Evolutionary conservation across 1,140 invertebrate genomes (phyloP).

Genomic region (Drosophila rhopaloa): DNA sequence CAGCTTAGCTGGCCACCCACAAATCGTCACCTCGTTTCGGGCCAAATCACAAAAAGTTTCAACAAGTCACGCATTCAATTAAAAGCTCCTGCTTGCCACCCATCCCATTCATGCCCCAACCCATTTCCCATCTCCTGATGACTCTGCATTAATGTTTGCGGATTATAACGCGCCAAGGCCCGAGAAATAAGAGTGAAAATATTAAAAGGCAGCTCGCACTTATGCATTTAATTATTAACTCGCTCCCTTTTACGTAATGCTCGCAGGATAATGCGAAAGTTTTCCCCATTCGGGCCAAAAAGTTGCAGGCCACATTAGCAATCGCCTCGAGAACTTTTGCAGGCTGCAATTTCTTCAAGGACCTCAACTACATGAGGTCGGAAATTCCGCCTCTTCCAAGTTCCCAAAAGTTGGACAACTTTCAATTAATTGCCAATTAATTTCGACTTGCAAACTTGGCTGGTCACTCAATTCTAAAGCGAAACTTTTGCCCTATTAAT

Average conservation of each 20-base stretch:
- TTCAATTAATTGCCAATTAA: slow-evolving; percentile 82
- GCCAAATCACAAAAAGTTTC: slow-evolving; percentile 76
- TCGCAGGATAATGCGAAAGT: slow-evolving; percentile 37
- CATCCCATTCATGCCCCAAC: background rate
- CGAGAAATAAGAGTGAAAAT: slow-evolving; percentile 27
- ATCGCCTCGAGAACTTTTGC: slow-evolving; percentile 54
- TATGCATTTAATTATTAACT: slow-evolving; percentile 77
- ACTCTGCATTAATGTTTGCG: slow-evolving; percentile 59
- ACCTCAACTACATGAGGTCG: slow-evolving; percentile 9
- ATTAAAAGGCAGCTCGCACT: slow-evolving; percentile 23
- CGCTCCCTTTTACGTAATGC: slow-evolving; percentile 6
- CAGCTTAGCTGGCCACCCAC: slow-evolving; percentile 24
- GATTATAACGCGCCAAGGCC: slow-evolving; percentile 55
- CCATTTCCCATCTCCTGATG: background rate
- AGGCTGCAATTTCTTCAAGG: slow-evolving; percentile 17
- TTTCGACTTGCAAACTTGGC: slow-evolving; percentile 38
- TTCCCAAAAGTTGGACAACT: slow-evolving; percentile 47
- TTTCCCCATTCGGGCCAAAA: slow-evolving; percentile 28
- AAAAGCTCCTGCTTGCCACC: slow-evolving; percentile 44
- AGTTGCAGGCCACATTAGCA: slow-evolving; percentile 72
- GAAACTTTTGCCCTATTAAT: slow-evolving; percentile 16
- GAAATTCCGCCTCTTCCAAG: slow-evolving; percentile 34
- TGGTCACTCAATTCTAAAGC: slow-evolving; percentile 11
- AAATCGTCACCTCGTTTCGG: slow-evolving; percentile 11
- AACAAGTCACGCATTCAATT: slow-evolving; percentile 82